Evolutionary conservation across 2,113 vertebrate genomes (phyloP).

Genomic region (Erythrolamprus reginae): DNA sequence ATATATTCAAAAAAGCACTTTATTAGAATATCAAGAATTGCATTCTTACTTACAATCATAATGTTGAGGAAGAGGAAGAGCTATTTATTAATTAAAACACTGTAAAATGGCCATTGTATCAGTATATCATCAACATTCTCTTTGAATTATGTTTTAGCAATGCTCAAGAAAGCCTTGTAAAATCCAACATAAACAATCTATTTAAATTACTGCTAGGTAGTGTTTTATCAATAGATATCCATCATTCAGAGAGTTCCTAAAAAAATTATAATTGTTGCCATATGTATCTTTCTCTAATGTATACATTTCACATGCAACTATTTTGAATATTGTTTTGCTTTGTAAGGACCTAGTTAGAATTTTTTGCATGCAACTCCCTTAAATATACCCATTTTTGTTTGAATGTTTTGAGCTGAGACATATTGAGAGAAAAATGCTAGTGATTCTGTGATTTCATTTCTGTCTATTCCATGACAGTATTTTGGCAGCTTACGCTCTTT

Average conservation of each 20-base stretch:
- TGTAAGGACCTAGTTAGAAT: not conserved
- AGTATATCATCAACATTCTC: not conserved
- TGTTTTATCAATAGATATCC: not conserved
- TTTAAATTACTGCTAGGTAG: not conserved
- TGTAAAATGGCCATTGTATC: not conserved
- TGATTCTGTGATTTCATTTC: not conserved
- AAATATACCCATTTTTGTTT: not conserved
- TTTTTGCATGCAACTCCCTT: not conserved
- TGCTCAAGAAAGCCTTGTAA: not conserved
- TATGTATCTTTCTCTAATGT: not conserved
- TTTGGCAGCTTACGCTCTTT: not conserved
- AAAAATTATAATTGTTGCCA: not conserved
- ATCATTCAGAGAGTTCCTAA: not conserved
- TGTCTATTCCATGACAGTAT: not conserved
- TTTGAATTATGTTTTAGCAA: not conserved
- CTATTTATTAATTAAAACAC: not conserved
- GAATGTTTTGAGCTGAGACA: not conserved
- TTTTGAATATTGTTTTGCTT: not conserved
- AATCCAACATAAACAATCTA: not conserved
- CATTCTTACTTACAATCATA: accelerated
- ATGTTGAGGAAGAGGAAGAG: not conserved
- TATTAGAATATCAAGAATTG: not conserved
- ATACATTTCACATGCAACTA: not conserved
- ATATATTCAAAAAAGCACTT: accelerated
- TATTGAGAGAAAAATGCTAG: not conserved